phyloP scores from a whole-genome alignment of 53 echinoderm and acorn worm species.

The Patiria pectinifera region DNA sequence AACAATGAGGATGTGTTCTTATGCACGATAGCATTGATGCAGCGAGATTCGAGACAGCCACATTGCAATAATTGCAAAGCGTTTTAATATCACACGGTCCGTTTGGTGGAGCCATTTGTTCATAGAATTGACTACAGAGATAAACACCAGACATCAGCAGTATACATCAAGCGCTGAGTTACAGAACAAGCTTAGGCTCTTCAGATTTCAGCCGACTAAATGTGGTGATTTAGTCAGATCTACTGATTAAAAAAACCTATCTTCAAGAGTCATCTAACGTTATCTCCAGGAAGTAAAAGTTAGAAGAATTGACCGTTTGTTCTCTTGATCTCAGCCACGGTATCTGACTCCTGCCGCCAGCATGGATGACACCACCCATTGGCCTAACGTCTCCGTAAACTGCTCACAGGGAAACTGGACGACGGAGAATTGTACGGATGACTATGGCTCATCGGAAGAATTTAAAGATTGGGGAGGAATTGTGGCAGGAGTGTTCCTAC shows the following conservation, averaged over 20 bases:
- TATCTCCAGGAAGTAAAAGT: too few relatives aligned
- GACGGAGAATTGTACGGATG: not conserved
- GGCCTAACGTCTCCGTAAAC: constrained; percentile 9
- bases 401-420: not conserved
- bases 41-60: not conserved
- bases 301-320: not conserved
- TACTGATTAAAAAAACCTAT: not conserved
- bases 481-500: constrained; percentile 72
- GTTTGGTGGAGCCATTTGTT: not conserved
- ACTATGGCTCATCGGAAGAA: not conserved
- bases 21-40: not conserved
- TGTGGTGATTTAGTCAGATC: not conserved
- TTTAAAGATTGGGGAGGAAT: constrained; percentile 39
- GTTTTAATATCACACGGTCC: not conserved
- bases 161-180: not conserved
- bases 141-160: not conserved
- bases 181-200: not conserved
- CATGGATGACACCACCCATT: not conserved
- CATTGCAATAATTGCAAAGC: not conserved
- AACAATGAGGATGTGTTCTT: not conserved
- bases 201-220: not conserved
- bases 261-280: too few relatives aligned
- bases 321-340: not conserved
- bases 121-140: not conserved
- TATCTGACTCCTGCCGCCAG: not conserved